Evolutionary conservation across 1,140 invertebrate genomes (phyloP).

Genomic region (Bathynomus jamesi): DNA sequence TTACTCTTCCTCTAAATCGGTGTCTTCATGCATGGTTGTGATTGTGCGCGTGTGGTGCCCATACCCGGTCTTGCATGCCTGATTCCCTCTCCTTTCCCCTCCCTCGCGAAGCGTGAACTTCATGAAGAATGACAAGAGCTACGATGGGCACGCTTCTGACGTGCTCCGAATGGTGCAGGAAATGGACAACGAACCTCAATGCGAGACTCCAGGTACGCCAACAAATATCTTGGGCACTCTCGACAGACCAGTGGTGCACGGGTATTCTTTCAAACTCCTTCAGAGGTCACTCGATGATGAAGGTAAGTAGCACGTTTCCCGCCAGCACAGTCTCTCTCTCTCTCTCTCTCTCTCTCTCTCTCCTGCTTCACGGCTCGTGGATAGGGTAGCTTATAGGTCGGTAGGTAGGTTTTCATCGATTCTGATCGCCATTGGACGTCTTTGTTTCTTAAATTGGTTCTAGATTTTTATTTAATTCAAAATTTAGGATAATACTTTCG

Average conservation of each 20-base stretch:
- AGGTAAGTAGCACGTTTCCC: constrained; percentile 20
- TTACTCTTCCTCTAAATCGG: neutral
- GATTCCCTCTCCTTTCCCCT: constrained; percentile 15
- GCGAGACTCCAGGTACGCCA: constrained; percentile 53
- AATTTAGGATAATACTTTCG: no score
- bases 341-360: no score
- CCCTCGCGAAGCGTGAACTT: constrained; percentile 70
- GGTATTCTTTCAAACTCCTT: constrained; percentile 43
- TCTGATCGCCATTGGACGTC: no score
- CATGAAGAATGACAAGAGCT: constrained; percentile 87
- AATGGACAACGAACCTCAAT: constrained; percentile 55
- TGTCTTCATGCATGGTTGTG: neutral
- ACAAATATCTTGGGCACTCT: constrained; percentile 5
- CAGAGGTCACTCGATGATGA: constrained; percentile 42
- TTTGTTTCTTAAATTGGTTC: no score
- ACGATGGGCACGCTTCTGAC: constrained; percentile 76
- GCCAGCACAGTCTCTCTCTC: neutral
- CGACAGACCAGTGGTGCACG: constrained; percentile 38
- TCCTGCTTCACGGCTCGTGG: no score
- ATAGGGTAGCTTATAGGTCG: no score
- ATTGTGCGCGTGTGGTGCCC: neutral
- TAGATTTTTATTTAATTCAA: no score
- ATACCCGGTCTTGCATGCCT: constrained; percentile 10
- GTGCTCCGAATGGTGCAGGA: constrained; percentile 88
- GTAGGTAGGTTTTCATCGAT: no score